Conservation (phyloP, 2,797 vertebrate genomes). For the Anguilla megastoma region DNA sequence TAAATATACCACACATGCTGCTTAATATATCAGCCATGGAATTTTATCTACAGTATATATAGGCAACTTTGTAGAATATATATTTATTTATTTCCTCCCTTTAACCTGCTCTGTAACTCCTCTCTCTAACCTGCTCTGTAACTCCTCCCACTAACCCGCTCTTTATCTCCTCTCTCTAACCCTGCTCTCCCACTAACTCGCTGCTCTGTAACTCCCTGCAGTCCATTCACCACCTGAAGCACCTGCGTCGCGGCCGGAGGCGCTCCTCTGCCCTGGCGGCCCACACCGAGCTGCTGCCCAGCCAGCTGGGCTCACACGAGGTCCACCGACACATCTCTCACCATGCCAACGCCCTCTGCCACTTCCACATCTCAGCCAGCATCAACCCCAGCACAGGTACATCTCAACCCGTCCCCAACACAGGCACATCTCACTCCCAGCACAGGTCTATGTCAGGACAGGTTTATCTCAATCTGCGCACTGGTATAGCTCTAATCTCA, state of each 20-base stretch:
- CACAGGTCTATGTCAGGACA: background rate
- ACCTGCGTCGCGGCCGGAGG: conserved; percentile 90
- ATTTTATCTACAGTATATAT: background rate
- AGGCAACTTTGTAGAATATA: background rate
- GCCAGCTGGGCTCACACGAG: conserved; percentile 86
- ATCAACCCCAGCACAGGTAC: conserved; percentile 95
- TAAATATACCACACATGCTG: background rate
- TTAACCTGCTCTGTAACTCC: background rate
- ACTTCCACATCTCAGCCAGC: conserved; percentile 96
- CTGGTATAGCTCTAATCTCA: background rate
- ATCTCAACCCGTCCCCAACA: background rate
- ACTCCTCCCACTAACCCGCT: conserved; percentile 52
- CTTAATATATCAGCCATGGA: background rate
- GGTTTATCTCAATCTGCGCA: background rate
- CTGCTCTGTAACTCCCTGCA: conserved; percentile 55
- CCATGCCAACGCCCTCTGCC: conserved; percentile 89
- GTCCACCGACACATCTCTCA: conserved; percentile 90
- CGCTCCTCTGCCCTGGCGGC: conserved; percentile 91
- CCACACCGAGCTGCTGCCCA: conserved; percentile 83
- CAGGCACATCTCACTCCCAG: background rate
- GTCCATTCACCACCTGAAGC: conserved; percentile 98
- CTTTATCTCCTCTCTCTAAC: no score
- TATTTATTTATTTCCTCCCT: background rate
- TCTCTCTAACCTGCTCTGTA: background rate
- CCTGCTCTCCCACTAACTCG: background rate